phyloP scores from a whole-genome alignment of 2,797 vertebrate genomes.

The Lerista edwardsae region DNA sequence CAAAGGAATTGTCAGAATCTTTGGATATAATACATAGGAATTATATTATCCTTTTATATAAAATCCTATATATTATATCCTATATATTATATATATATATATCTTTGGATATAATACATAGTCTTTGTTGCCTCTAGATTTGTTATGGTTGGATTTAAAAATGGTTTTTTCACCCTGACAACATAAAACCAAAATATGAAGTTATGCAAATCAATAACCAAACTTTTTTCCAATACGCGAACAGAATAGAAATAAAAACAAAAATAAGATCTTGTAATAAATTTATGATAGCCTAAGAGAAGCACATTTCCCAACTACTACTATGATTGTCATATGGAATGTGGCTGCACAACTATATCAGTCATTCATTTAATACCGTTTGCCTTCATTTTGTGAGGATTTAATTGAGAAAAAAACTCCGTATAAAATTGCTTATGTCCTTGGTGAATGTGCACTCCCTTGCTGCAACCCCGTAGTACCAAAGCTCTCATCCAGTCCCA shows the following conservation, averaged over 20 bases:
- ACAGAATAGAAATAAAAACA: not conserved
- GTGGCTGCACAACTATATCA: not conserved
- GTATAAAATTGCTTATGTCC: not conserved
- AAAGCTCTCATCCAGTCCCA: not conserved
- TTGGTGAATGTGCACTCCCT: not conserved
- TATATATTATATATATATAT: too few species aligned
- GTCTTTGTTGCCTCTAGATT: too few species aligned
- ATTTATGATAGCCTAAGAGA: not conserved
- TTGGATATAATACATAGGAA: not conserved
- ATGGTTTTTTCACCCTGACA: not conserved
- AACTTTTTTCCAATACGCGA: not conserved
- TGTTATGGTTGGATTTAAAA: not conserved
- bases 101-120: not conserved
- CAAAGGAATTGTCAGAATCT: too few species aligned
- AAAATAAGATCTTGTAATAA: not conserved
- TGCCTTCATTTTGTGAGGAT: not conserved
- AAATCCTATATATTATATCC: too few species aligned
- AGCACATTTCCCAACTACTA: not conserved
- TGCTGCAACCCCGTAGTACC: not conserved
- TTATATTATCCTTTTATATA: too few species aligned
- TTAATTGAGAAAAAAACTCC: not conserved
- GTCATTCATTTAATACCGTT: not conserved
- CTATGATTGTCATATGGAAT: not conserved
- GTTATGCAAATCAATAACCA: not conserved
- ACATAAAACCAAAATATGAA: not conserved